Evolutionary conservation across 2,888 invertebrate genomes (phyloP).

Genomic region (Eubasilissa splendida): DNA sequence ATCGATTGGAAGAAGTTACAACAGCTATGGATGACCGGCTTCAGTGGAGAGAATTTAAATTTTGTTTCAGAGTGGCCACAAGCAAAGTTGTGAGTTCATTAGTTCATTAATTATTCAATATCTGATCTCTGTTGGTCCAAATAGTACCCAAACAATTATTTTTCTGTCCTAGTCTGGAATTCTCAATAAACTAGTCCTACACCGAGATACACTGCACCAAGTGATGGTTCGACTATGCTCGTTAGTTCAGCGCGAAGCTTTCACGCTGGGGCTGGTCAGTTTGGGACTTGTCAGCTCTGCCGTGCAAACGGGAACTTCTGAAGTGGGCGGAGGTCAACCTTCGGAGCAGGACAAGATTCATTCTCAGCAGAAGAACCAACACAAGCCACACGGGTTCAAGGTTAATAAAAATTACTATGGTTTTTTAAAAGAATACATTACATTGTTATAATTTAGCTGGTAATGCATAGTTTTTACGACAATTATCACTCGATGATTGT

Average conservation of each 20-base stretch:
- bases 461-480: no score
- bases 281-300: constrained; percentile 70
- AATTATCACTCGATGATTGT: no score
- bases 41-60: constrained; percentile 76
- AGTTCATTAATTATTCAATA: no score
- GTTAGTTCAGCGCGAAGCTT: constrained; percentile 76
- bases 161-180: constrained; percentile 67
- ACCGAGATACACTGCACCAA: constrained; percentile 69
- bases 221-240: constrained; percentile 70
- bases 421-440: no score
- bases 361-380: constrained; percentile 28
- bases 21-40: constrained; percentile 76
- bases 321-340: neutral
- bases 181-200: constrained; percentile 68
- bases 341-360: constrained; percentile 40
- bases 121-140: no score
- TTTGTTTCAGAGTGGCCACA: constrained; percentile 75
- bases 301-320: constrained; percentile 4
- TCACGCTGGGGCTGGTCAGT: constrained; percentile 73
- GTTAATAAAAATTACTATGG: constrained; percentile 44
- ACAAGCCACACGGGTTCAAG: constrained; percentile 60
- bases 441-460: no score
- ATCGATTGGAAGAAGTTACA: constrained; percentile 75
- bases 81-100: constrained; percentile 76
- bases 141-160: neutral